phyloP scores from a whole-genome alignment of 2,113 vertebrate species.

The Lutjanus erythropterus region DNA sequence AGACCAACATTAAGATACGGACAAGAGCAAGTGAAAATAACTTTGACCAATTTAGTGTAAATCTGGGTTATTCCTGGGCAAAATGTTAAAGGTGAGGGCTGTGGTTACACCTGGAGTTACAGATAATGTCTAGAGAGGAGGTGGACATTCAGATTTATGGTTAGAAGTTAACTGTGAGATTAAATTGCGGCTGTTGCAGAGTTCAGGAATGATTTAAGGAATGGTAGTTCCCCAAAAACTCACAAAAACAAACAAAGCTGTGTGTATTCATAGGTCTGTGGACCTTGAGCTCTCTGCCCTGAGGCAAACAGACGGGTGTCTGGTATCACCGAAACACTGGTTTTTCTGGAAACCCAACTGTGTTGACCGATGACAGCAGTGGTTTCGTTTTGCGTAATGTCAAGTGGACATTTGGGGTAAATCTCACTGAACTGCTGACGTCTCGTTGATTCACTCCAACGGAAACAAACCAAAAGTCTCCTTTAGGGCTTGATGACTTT shows the following conservation, averaged over 20 bases:
- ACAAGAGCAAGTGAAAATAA: not conserved
- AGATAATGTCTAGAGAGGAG: not conserved
- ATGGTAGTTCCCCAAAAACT: not conserved
- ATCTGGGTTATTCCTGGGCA: not conserved
- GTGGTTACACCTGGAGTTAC: not conserved
- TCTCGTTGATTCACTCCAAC: not conserved
- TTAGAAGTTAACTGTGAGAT: not conserved
- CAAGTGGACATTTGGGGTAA: not conserved
- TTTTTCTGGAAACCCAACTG: conserved; percentile 37
- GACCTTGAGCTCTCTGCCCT: conserved; percentile 43
- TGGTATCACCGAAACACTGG: conserved; percentile 59
- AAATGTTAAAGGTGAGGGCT: too few species aligned
- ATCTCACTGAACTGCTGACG: not conserved
- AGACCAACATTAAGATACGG: not conserved
- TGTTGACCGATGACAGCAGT: conserved; percentile 1
- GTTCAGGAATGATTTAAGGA: not conserved
- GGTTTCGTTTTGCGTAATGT: conserved; percentile 49
- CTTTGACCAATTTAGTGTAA: not conserved
- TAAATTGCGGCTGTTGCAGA: not conserved
- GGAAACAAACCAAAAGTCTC: not conserved
- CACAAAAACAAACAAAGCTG: not conserved
- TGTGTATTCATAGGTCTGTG: not conserved
- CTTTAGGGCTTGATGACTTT: too few species aligned
- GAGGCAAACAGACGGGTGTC: conserved; percentile 49
- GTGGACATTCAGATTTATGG: not conserved